Evolutionary conservation across 92 coral and sea anemone species (phyloP).

Genomic region (Porites rus): DNA sequence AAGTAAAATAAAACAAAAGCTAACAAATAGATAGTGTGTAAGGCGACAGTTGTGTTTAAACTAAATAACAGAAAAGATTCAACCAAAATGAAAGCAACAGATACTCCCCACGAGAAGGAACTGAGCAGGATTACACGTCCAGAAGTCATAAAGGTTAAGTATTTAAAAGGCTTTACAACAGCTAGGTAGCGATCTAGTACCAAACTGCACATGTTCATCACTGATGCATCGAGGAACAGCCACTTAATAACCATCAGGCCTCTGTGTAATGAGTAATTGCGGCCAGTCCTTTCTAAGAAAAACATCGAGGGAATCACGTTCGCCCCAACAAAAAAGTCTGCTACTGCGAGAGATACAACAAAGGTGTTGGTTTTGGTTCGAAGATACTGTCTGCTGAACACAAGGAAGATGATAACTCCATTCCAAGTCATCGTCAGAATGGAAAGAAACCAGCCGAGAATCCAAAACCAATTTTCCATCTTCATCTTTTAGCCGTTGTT

Average conservation of each 20-base stretch:
- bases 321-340: background rate
- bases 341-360: background rate
- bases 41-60: too few relatives aligned
- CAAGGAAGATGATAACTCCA: background rate
- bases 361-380: background rate
- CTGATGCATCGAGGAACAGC: background rate
- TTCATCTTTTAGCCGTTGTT: too few relatives aligned
- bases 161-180: background rate
- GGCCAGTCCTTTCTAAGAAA: background rate
- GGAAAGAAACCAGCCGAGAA: too few relatives aligned
- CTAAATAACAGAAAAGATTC: background rate
- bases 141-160: background rate
- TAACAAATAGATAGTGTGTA: background rate
- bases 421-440: too few relatives aligned
- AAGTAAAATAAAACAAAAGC: background rate
- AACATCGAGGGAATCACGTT: background rate
- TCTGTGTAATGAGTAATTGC: background rate
- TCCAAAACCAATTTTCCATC: too few relatives aligned
- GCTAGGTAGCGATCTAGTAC: background rate
- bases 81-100: background rate
- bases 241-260: background rate
- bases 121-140: background rate
- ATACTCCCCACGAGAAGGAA: background rate
- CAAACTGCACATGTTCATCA: background rate
- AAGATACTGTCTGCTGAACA: background rate